These are phyloP conservation scores for Elephantulus edwardii DNA, from an alignment of 2,113 vertebrate species.

Conservation along the genomic window DNA sequence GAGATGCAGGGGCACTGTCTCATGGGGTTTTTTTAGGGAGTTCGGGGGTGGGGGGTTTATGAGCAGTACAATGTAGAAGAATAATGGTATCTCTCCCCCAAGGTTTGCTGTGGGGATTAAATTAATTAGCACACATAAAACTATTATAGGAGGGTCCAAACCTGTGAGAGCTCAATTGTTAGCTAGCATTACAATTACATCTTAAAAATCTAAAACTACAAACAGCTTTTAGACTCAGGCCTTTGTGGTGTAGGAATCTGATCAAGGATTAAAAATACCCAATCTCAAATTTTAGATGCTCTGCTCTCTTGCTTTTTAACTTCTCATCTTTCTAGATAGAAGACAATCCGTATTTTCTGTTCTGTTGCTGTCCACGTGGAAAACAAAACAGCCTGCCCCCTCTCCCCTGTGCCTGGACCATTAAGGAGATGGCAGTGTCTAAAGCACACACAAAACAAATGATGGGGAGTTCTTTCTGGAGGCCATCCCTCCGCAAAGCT, in stretches of 20 bases:
- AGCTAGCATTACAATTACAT: not conserved
- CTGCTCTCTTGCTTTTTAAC: not conserved
- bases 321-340: not conserved
- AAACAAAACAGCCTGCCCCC: not conserved
- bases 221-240: not conserved
- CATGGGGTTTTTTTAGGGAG: not conserved
- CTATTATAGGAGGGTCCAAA: not conserved
- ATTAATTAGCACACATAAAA: not conserved
- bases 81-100: not conserved
- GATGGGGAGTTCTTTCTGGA: slow-evolving; percentile 45
- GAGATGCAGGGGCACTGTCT: not conserved
- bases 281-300: not conserved
- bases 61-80: not conserved
- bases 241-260: not conserved
- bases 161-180: not conserved
- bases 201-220: not conserved
- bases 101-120: not conserved
- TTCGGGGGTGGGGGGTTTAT: too few relatives aligned
- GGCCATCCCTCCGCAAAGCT: not conserved
- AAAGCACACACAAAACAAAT: slow-evolving; percentile 34
- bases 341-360: not conserved
- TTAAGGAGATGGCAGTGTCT: slow-evolving; percentile 1
- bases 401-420: not conserved
- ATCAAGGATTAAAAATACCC: not conserved
- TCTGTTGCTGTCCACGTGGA: not conserved